phyloP scores from a whole-genome alignment of 2,888 invertebrate genomes.

The Eristalinus sepulchralis region DNA sequence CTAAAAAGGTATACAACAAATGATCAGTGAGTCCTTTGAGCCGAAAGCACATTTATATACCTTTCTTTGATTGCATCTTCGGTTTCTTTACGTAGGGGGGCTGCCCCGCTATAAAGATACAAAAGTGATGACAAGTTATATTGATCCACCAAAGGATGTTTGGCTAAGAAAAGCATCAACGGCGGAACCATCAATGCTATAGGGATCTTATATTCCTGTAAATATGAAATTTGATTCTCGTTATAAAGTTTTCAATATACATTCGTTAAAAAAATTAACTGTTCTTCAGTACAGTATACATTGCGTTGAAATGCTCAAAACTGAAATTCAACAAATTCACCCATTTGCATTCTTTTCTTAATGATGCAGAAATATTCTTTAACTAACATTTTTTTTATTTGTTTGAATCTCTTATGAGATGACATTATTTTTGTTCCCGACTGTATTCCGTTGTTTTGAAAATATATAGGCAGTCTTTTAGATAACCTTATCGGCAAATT shows the following conservation, averaged over 20 bases:
- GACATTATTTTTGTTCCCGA: no score
- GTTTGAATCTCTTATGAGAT: no score
- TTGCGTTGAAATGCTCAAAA: no score
- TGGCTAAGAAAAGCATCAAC: conserved; percentile 90
- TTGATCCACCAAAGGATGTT: conserved; percentile 88
- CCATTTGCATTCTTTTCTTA: no score
- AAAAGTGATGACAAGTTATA: conserved; percentile 89
- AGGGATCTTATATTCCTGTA: conserved; percentile 83
- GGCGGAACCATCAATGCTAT: conserved; percentile 90
- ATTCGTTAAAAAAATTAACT: no score
- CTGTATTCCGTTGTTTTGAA: no score
- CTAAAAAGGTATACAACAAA: conserved; percentile 50
- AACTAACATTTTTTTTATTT: no score
- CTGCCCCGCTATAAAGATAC: conserved; percentile 89
- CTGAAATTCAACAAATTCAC: no score
- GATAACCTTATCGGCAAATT: neutral
- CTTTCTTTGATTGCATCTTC: conserved; percentile 82
- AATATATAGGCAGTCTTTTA: neutral
- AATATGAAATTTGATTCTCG: neutral
- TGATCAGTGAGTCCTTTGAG: neutral
- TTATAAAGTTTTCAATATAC: neutral
- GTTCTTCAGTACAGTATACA: no score
- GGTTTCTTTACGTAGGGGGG: conserved; percentile 89
- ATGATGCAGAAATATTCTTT: no score
- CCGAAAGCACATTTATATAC: conserved; percentile 30